Percentiles rank a stretch among this genome's conserved stretches.
Evolutionary conservation across 2,888 invertebrate genomes (phyloP).

Genomic region (Calliopum simillimum): DNA sequence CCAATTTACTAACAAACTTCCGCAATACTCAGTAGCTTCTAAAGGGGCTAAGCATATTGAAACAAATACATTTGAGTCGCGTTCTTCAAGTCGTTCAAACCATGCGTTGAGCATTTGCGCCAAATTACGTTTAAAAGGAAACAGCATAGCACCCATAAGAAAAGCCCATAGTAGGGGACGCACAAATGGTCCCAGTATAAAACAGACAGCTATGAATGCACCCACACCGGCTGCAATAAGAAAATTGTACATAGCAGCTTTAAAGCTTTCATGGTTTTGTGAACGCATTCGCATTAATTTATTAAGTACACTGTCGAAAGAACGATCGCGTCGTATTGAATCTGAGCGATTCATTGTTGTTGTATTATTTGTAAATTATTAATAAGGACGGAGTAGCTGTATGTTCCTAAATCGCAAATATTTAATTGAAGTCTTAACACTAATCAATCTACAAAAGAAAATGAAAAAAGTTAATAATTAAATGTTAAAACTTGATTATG

Average conservation of each 20-base stretch:
- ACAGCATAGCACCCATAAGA: conserved; percentile 95
- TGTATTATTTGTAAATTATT: background rate
- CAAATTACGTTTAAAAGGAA: conserved; percentile 90
- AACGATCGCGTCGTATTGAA: conserved; percentile 62
- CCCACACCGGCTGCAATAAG: conserved; percentile 63
- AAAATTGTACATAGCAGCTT: conserved; percentile 66
- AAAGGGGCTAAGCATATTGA: conserved; percentile 76
- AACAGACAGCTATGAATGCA: conserved; percentile 75
- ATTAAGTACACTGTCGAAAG: conserved; percentile 65
- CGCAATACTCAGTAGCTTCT: conserved; percentile 79
- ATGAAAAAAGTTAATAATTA: too few relatives aligned
- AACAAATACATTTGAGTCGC: conserved; percentile 75
- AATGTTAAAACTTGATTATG: too few relatives aligned
- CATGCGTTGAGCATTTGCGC: conserved; percentile 82
- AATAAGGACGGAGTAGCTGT: background rate
- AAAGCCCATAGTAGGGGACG: conserved; percentile 96
- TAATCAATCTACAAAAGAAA: too few relatives aligned
- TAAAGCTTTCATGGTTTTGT: conserved; percentile 65
- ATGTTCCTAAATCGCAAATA: background rate
- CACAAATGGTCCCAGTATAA: conserved; percentile 90
- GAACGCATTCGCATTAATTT: conserved; percentile 60
- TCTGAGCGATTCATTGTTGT: conserved; percentile 61
- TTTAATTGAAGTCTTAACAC: background rate
- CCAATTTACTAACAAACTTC: conserved; percentile 79
- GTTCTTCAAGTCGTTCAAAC: conserved; percentile 78